phyloP scores from a whole-genome alignment of 2,113 vertebrate genomes.

The Sakesphorus luctuosus region DNA sequence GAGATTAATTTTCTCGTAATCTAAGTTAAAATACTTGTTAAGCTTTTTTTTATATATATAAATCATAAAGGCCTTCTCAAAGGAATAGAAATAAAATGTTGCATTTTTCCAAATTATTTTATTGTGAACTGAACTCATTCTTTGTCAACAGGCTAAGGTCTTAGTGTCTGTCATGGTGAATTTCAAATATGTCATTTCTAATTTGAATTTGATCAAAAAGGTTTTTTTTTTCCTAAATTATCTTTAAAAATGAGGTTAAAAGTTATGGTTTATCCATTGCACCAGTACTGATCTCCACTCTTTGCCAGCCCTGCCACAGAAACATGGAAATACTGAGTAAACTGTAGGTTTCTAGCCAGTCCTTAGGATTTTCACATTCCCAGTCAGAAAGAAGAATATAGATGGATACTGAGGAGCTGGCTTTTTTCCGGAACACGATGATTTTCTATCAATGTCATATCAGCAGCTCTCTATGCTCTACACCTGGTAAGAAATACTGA shows the following conservation, averaged over 20 bases:
- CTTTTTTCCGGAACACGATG: background rate
- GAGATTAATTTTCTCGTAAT: constrained; percentile 8
- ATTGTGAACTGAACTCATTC: background rate
- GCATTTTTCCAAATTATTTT: background rate
- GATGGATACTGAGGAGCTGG: background rate
- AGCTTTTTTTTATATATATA: background rate
- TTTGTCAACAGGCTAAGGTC: background rate
- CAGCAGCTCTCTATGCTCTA: background rate
- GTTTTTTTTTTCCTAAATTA: background rate
- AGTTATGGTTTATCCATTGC: background rate
- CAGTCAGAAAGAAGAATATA: background rate
- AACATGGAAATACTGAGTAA: background rate
- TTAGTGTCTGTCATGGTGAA: background rate
- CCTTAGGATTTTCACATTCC: background rate
- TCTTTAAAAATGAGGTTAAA: background rate
- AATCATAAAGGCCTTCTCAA: background rate
- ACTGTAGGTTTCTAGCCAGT: background rate
- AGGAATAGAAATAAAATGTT: background rate
- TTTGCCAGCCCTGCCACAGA: background rate
- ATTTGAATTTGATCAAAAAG: background rate
- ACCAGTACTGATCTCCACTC: background rate
- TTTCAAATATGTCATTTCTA: background rate
- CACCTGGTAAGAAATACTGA: background rate
- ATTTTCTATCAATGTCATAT: background rate
- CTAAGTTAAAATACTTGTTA: constrained; percentile 18